Conservation (phyloP, 2,113 vertebrate genomes). For the Mustelus asterias region DNA sequence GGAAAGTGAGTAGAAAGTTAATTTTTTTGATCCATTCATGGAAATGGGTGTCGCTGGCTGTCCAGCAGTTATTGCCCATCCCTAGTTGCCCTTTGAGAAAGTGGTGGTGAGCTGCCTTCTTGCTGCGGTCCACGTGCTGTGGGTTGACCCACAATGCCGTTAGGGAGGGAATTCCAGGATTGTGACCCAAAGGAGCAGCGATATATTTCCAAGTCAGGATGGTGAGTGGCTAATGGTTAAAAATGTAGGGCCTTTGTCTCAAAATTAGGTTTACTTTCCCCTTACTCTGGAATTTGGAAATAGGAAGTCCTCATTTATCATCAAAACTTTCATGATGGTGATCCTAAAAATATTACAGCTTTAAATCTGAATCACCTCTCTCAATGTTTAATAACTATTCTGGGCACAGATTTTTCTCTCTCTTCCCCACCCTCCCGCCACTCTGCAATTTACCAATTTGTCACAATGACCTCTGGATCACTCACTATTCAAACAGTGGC, state of each 20-base stretch:
- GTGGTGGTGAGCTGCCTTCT: no score
- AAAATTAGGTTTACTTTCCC: neutral
- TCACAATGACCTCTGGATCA: neutral
- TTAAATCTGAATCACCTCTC: neutral
- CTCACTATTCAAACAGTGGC: neutral
- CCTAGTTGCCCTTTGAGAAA: no score
- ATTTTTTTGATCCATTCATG: no score
- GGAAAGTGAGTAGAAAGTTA: neutral
- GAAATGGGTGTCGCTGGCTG: no score
- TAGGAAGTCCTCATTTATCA: neutral
- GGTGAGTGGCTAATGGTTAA: neutral
- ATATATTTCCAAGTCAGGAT: no score
- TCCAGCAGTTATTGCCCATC: no score
- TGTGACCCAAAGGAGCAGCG: no score
- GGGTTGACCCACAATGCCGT: no score
- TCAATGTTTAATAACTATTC: neutral
- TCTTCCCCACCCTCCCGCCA: neutral
- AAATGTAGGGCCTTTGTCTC: neutral
- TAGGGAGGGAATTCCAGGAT: no score
- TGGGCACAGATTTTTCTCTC: neutral
- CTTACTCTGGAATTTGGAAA: neutral
- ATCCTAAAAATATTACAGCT: neutral
- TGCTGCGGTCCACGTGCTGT: no score
- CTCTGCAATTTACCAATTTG: neutral
- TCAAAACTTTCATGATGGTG: neutral